Percentiles rank a stretch among this genome's conserved stretches.
Conservation (phyloP, 2,113 vertebrate species). For the Mystacornis crossleyi region DNA sequence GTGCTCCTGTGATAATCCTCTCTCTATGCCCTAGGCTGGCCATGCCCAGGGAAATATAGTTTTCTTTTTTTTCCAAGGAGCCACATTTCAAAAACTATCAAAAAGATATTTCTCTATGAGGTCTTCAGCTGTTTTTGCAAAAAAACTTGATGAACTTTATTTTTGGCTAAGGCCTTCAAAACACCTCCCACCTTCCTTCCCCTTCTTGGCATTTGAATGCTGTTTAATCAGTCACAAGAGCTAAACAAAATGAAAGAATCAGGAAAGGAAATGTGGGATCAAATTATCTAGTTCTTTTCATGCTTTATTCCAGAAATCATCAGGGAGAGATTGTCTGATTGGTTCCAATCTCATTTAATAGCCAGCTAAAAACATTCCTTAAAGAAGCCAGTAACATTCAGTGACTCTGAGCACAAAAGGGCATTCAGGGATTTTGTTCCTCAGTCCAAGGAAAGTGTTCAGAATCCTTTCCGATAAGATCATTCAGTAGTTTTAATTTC, state of each 20-base stretch:
- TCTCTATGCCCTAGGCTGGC: not conserved
- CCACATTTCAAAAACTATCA: not conserved
- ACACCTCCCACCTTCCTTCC: constrained; percentile 5
- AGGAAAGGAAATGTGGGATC: constrained; percentile 38
- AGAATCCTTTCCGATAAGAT: constrained; percentile 54
- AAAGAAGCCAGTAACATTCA: constrained; percentile 30
- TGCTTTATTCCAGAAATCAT: constrained; percentile 34
- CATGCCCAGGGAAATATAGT: not conserved
- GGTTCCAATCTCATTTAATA: constrained; percentile 63
- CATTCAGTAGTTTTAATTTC: constrained; percentile 72
- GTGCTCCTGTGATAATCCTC: not conserved
- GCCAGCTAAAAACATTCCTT: constrained; percentile 25
- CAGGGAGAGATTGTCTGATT: constrained; percentile 39
- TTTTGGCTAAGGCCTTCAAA: not conserved
- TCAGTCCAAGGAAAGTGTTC: constrained; percentile 39
- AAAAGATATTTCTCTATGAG: not conserved
- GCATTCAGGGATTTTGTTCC: constrained; percentile 77
- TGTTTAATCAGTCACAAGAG: not conserved
- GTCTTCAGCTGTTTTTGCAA: not conserved
- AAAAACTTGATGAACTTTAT: not conserved
- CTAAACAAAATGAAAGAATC: constrained; percentile 24
- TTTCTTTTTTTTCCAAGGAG: not conserved
- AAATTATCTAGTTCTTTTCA: constrained; percentile 54
- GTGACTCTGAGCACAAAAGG: constrained; percentile 59
- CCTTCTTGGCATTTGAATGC: not conserved